Evolutionary conservation across 2,888 invertebrate genomes (phyloP), one percentile per base, ranked within the genome.

Genomic region (Clanis bilineata): DNA sequence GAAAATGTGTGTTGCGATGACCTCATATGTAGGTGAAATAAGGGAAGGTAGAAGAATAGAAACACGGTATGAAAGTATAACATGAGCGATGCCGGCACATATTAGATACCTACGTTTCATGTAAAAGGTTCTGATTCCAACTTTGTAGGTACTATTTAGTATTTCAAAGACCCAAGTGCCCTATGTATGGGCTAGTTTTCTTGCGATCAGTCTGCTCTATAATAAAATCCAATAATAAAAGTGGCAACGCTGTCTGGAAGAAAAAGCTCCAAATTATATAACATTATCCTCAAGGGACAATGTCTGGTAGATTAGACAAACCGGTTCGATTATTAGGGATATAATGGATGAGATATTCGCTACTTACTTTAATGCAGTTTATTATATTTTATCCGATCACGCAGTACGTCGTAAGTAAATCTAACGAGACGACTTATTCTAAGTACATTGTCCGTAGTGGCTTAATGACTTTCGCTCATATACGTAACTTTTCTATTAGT

Each of bases 401-500:
- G n/a, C n/a, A n/a, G n/a, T n/a, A n/a, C n/a, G n/a, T n/a, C 2
- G 15, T 21, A 18, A 2, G 18, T 36, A 22, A n/a, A 32, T 32
- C 0, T 32, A 18, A 36, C 21, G 21, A 36, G 28, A 12, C 10
- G 9, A 12, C 18, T 38, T 15, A 15, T 6, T 38, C 39, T 22
- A 38, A 23, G 39, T 15, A 56, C 22, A 56, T 38, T 39, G 23
- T 38, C 23, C 22, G 9, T 6, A n/a, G 22, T 12, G 38, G 23
- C 38, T 38, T 38, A 56, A 38, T 56, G 22, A 39, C 12, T 56
- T 56, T 38, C 22, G 23, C n/a, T 23, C 38, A 39, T 23, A 56
- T 23, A 56, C 36, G 55, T 23, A 56, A 56, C 55, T 56, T 56
- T 56, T 39, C 38, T 56, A 38, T 56, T 56, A 39, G n/a, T 12